Evolutionary conservation across 2,888 invertebrate genomes (phyloP), one percentile per base, ranked within the genome.

Genomic region (Pterostichus niger): DNA sequence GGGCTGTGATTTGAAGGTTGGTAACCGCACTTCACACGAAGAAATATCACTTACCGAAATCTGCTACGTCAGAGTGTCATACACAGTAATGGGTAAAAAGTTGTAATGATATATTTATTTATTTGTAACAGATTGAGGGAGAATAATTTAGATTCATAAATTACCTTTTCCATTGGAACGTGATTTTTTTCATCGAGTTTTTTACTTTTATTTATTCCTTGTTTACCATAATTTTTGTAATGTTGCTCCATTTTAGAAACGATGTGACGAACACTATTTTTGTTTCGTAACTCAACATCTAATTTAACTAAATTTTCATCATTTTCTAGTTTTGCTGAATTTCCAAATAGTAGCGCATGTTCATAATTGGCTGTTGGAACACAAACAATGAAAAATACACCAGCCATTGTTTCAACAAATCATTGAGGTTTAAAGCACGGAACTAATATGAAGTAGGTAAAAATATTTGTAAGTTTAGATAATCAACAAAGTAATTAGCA

Each of bases 281-380:
- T 92, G 85, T 86, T 90, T 83, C 89, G 89, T 85, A 90, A 86
- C 86, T 89, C 91, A 40, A 90, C 91, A 86, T 90, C 89, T 84
- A 90, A 86, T 83, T 87, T 88, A 84, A 86, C 89, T 82, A 87
- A 89, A 86, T 89, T 91, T 76, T 87, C 88, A 87, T 85, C 61
- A 49, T 54, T 75, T 40, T 81, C 46, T 33, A 76, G 52, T 79
- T 84, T 73, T 11, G 61, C 33, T 0, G 88, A 88, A 5, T 86
- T 80, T 1, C 93, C 93, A 84, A 91, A 92, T 78, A 91, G 90
- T 15, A 93, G 85, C 56, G 92, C 91, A 86, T 94, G 93, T 88
- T 95, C 94, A 86, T 93, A 93, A 87, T 92, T 94, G 81, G 93
- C 92, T 84, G 94, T 93, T 7, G 95, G 94, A 86, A 95, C 93